Percentiles rank a stretch among this genome's conserved stretches.
These are phyloP conservation scores for Adela reaumurella DNA, from an alignment of 2,888 invertebrate species.

Conservation along the genomic window DNA sequence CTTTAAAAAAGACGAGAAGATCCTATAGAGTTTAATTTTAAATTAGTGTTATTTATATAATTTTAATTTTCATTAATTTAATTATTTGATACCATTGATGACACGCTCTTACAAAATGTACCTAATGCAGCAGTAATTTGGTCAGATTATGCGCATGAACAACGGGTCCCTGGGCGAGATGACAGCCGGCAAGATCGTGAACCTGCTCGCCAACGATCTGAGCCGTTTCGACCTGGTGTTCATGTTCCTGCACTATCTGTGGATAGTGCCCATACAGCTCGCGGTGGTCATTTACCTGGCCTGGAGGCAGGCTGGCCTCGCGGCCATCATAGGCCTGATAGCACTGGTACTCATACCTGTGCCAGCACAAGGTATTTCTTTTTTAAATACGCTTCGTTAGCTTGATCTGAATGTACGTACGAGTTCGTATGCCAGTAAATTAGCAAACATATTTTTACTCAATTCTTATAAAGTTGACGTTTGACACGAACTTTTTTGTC, in stretches of 20 bases:
- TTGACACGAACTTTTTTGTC: too few relatives aligned
- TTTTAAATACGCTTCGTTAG: neutral
- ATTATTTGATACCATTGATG: too few relatives aligned
- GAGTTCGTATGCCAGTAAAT: too few relatives aligned
- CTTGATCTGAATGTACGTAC: too few relatives aligned
- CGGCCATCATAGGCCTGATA: slow-evolving; percentile 66
- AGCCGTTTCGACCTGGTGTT: slow-evolving; percentile 77
- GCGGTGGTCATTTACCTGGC: slow-evolving; percentile 67
- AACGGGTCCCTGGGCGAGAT: slow-evolving; percentile 71
- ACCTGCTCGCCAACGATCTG: slow-evolving; percentile 84
- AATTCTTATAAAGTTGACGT: too few relatives aligned
- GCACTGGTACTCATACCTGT: slow-evolving; percentile 64
- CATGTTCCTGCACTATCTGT: slow-evolving; percentile 71
- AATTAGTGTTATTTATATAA: too few relatives aligned
- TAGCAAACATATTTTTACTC: too few relatives aligned
- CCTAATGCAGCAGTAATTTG: too few relatives aligned
- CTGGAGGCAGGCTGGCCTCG: slow-evolving; percentile 62
- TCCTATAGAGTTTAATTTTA: too few relatives aligned
- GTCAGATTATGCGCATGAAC: slow-evolving; percentile 46
- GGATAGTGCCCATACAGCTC: slow-evolving; percentile 71
- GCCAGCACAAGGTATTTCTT: slow-evolving; percentile 66
- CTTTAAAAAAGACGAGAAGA: too few relatives aligned
- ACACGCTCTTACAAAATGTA: too few relatives aligned
- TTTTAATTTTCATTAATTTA: too few relatives aligned
- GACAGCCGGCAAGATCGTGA: slow-evolving; percentile 83